Evolutionary conservation across 2,113 vertebrate species (phyloP).

Genomic region (Nyctibius bracteatus): DNA sequence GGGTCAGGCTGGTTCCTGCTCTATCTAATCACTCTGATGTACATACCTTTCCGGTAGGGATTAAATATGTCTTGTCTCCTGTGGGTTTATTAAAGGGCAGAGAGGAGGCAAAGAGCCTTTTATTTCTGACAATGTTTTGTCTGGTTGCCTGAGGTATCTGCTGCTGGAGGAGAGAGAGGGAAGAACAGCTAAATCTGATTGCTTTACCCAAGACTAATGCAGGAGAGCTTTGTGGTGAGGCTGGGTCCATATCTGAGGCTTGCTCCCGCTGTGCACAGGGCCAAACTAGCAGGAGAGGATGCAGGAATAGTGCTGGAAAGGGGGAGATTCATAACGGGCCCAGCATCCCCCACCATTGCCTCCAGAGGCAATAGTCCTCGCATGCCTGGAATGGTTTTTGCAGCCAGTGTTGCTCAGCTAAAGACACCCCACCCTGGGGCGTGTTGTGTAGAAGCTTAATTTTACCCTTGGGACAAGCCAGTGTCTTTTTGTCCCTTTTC

Average conservation of each 20-base stretch:
- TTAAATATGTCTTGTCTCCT: slow-evolving; percentile 12
- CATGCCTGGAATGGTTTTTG: not conserved
- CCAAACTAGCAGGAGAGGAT: not conserved
- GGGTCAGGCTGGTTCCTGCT: not conserved
- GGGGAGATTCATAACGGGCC: no score
- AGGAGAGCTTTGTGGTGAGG: not conserved
- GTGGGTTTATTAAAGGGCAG: slow-evolving; percentile 17
- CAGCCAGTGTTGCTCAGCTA: not conserved
- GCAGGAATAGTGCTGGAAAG: not conserved
- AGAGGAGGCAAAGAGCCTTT: not conserved
- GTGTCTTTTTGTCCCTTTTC: not conserved
- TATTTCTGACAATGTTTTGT: not conserved
- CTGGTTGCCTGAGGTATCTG: not conserved
- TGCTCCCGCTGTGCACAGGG: not conserved
- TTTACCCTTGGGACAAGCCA: not conserved
- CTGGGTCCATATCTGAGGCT: not conserved
- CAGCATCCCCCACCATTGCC: not conserved
- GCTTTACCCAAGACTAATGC: not conserved
- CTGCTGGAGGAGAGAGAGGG: not conserved
- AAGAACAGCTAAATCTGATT: not conserved
- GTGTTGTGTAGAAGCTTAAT: not conserved
- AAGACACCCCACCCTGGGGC: not conserved
- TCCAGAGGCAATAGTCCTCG: not conserved
- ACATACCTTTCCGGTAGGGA: not conserved
- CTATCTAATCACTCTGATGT: not conserved